Evolutionary conservation across 2,113 vertebrate species (phyloP), one percentile per base, ranked within the genome.

Genomic region (Chroicocephalus ridibundus): DNA sequence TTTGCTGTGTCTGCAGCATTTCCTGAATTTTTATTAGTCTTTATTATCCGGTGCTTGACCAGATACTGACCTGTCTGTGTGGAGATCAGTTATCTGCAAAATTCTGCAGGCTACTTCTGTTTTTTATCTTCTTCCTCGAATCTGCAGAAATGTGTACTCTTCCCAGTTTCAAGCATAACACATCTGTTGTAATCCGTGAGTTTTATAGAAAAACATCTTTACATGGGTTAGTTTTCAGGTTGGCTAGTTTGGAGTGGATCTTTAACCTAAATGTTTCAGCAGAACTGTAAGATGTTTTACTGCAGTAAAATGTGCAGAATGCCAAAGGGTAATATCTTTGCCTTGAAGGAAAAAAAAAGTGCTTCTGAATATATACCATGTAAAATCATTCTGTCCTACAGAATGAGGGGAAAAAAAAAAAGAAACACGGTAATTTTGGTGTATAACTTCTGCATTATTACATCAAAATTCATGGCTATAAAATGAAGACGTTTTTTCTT

Each of bases 161-260:
- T 38, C 17, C 44, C 31, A 10, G 34, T n/a, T 69, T 74, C 31
- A 58, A 26, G 34, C 19, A 5, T 18, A 15, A 24, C 18, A 4
- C 21, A 20, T 31, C 25, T 71, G 38, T 57, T 52, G 66, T 13
- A 49, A 55, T 9, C 29, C 9, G 21, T 32, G 24, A 38, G 46
- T 66, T 58, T 25, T 25, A 9, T 0, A 24, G 29, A 40, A 49
- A 46, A 85, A 46, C 19, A 62, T 24, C 34, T 87, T 36, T 17
- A 32, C 7, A 0, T 11, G 29, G 21, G 6, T 40, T 34, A 17
- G 6, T 68, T 60, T n/a, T 44, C 7, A 38, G 0, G 7, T 44
- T 81, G 68, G 11, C 44, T 93, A 3, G 9, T 40, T 31, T 38
- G 15, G 6, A 24, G 36, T 74, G 52, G 15, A 1, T 40, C 40